Evolutionary conservation across 2,888 invertebrate species (phyloP).

Genomic region (Oeneis ivallda): DNA sequence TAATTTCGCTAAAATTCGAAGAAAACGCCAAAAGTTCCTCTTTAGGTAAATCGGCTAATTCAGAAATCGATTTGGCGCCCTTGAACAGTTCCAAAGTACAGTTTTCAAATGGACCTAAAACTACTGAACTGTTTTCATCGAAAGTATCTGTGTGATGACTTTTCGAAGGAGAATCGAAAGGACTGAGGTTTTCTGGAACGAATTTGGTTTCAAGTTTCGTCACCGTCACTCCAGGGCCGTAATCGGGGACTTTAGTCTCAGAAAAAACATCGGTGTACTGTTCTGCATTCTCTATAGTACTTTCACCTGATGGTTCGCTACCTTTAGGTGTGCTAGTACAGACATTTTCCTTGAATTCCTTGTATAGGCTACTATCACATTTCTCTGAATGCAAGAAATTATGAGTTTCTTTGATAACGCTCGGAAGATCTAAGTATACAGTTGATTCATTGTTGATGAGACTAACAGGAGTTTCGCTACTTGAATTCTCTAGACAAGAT

Average conservation of each 20-base stretch:
- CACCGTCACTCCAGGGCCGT: constrained; percentile 49
- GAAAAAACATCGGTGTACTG: constrained; percentile 48
- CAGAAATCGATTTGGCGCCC: constrained; percentile 69
- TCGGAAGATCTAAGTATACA: constrained; percentile 71
- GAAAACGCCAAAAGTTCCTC: constrained; percentile 79
- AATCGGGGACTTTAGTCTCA: constrained; percentile 54
- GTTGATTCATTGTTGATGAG: constrained; percentile 65
- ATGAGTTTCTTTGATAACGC: constrained; percentile 57
- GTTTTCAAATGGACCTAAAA: constrained; percentile 82
- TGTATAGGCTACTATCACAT: constrained; percentile 47
- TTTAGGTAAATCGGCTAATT: constrained; percentile 67
- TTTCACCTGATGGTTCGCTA: constrained; percentile 58
- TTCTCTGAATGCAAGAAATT: constrained; percentile 64
- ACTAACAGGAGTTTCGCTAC: constrained; percentile 39
- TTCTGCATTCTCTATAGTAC: constrained; percentile 49
- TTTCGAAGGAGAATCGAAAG: constrained; percentile 73
- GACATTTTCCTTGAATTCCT: constrained; percentile 45
- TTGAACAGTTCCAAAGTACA: constrained; percentile 77
- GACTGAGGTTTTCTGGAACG: constrained; percentile 62
- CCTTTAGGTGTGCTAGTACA: constrained; percentile 66
- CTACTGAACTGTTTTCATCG: constrained; percentile 79
- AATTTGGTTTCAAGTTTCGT: constrained; percentile 62
- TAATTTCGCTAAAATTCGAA: constrained; percentile 78
- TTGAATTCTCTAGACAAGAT: constrained; percentile 48
- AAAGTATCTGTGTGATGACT: constrained; percentile 73